Percentiles rank a stretch among this genome's conserved stretches.
Conservation (phyloP, 2,888 invertebrate genomes). For the Cephus pulcher region DNA sequence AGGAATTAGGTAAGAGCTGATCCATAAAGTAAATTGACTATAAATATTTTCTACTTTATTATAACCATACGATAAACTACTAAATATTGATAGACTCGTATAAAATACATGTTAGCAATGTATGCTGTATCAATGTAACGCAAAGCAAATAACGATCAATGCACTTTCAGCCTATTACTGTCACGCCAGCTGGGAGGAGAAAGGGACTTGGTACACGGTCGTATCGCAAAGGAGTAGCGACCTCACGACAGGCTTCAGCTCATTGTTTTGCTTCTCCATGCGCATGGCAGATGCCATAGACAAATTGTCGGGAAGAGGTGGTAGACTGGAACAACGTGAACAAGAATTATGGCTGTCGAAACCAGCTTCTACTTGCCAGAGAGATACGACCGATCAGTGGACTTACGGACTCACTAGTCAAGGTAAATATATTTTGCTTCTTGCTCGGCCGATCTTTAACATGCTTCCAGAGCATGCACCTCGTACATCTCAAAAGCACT, state of each 20-base stretch:
- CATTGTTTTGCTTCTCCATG: constrained; percentile 61
- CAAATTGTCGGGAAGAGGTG: constrained; percentile 44
- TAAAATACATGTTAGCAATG: neutral
- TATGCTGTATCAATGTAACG: neutral
- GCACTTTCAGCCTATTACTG: constrained; percentile 74
- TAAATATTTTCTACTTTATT: neutral
- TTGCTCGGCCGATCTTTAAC: neutral
- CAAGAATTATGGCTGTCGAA: constrained; percentile 57
- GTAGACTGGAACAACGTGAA: constrained; percentile 43
- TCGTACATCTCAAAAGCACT: neutral
- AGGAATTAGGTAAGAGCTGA: constrained; percentile 47
- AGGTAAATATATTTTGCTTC: constrained; percentile 42
- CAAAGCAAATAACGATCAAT: neutral
- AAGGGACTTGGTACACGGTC: constrained; percentile 74
- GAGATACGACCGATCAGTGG: constrained; percentile 50
- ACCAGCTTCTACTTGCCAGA: constrained; percentile 55
- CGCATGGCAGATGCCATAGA: constrained; percentile 43
- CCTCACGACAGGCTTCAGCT: constrained; percentile 34
- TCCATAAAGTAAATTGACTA: neutral
- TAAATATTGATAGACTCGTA: neutral
- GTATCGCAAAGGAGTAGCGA: constrained; percentile 69
- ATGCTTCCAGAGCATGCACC: neutral
- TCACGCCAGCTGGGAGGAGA: constrained; percentile 80
- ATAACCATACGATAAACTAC: neutral
- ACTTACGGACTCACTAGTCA: constrained; percentile 57